These are phyloP conservation scores for Chymomyza fuscimana DNA, from an alignment of 2,888 invertebrate genomes.

Conservation along the genomic window DNA sequence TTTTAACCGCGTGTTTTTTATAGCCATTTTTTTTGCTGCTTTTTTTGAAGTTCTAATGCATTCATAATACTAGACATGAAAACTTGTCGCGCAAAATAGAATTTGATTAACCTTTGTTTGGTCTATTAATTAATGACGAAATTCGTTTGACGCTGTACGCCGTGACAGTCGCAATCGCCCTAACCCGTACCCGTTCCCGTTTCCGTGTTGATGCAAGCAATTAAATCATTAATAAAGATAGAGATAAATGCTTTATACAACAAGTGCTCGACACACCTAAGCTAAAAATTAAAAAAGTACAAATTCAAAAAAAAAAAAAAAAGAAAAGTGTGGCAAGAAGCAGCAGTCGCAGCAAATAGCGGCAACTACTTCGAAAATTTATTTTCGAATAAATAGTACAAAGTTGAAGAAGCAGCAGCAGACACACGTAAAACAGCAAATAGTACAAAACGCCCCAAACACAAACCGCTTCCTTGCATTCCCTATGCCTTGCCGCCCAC, in stretches of 20 bases:
- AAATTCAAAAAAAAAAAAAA: constrained; percentile 58
- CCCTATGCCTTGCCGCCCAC: neutral
- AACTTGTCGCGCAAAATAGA: constrained; percentile 26
- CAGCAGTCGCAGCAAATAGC: constrained; percentile 24
- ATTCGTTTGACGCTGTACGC: constrained; percentile 39
- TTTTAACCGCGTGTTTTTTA: constrained; percentile 37
- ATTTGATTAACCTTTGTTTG: constrained; percentile 62
- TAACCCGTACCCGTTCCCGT: neutral
- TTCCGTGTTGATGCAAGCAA: constrained; percentile 51
- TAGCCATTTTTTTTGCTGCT: constrained; percentile 14
- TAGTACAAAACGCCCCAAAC: constrained; percentile 43
- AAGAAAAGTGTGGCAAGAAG: constrained; percentile 26
- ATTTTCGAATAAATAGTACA: constrained; percentile 74
- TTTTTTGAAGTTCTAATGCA: constrained; percentile 10
- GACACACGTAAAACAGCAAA: constrained; percentile 19
- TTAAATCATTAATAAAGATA: constrained; percentile 69
- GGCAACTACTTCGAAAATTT: constrained; percentile 71
- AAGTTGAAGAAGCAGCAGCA: constrained; percentile 57
- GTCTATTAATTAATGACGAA: constrained; percentile 69
- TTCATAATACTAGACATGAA: neutral
- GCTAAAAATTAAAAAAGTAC: constrained; percentile 11
- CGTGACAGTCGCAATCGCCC: constrained; percentile 25
- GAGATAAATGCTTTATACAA: neutral
- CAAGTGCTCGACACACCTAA: constrained; percentile 3
- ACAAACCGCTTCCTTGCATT: neutral